phyloP scores from a whole-genome alignment of 2,113 vertebrate genomes.

The Tetrao urogallus region DNA sequence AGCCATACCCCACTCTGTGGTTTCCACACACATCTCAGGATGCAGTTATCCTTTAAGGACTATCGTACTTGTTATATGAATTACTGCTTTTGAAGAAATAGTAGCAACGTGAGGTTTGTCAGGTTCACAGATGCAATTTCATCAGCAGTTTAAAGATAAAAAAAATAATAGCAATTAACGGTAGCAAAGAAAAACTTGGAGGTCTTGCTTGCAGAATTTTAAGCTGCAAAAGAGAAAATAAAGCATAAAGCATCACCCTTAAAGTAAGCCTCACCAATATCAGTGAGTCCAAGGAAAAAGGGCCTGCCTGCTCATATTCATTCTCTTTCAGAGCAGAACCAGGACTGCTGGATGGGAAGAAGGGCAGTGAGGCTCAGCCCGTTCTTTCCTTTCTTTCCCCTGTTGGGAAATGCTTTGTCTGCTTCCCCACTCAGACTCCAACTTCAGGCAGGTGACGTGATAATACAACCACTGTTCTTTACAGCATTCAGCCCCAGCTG shows the following conservation, averaged over 20 bases:
- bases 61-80: background rate
- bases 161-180: background rate
- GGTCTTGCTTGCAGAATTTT: background rate
- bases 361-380: background rate
- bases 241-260: background rate
- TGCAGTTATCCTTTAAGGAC: background rate
- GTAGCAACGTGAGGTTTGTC: background rate
- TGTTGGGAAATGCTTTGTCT: background rate
- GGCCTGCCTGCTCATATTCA: background rate
- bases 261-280: background rate
- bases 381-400: background rate
- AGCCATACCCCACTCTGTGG: slow-evolving; percentile 1
- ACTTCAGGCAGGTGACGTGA: background rate
- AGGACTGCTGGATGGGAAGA: background rate
- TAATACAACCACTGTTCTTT: background rate
- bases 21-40: background rate
- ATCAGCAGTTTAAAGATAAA: background rate
- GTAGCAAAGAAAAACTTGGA: background rate
- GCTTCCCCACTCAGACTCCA: background rate
- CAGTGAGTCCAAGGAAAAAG: background rate
- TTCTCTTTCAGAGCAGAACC: background rate
- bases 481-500: background rate
- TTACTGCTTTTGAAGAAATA: background rate
- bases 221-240: background rate
- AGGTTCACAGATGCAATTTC: background rate